Evolutionary conservation across 2,888 invertebrate species (phyloP).

Genomic region (Epinotia demarniana): DNA sequence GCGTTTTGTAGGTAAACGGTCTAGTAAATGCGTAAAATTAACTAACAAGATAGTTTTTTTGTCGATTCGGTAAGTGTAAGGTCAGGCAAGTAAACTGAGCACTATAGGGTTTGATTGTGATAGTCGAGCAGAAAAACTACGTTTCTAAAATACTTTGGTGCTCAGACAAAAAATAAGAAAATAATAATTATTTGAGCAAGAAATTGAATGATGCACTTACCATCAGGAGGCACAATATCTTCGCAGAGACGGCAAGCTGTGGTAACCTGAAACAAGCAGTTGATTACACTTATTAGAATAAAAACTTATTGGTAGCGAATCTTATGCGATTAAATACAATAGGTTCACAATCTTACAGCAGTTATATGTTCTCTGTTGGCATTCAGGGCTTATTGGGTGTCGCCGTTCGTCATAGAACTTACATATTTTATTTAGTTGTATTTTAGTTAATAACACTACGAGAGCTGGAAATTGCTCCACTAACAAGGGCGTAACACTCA

Average conservation of each 20-base stretch:
- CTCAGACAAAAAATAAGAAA: not conserved
- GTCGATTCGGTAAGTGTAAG: not conserved
- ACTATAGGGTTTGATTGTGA: not conserved
- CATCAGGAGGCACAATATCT: slow-evolving; percentile 96
- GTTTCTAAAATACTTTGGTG: not conserved
- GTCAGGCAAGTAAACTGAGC: not conserved
- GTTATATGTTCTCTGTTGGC: not conserved
- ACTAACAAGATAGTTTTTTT: not conserved
- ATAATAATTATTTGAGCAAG: not conserved
- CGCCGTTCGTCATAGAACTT: not conserved
- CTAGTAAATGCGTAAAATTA: not conserved
- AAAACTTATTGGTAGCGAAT: not conserved
- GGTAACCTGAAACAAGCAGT: slow-evolving; percentile 89
- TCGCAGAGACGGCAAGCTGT: slow-evolving; percentile 96
- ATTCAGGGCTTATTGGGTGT: not conserved
- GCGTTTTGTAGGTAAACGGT: not conserved
- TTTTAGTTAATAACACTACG: too few relatives aligned
- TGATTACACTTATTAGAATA: slow-evolving; percentile 5
- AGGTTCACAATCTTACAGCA: not conserved
- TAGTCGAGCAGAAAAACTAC: not conserved
- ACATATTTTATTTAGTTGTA: too few relatives aligned
- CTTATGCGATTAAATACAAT: not conserved
- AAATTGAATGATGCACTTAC: slow-evolving; percentile 80
- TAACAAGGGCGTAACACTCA: not conserved
- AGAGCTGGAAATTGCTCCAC: not conserved